Percentiles rank a stretch among this genome's conserved stretches.
Conservation (phyloP, 2,113 vertebrate genomes). For the Rafetus swinhoei region DNA sequence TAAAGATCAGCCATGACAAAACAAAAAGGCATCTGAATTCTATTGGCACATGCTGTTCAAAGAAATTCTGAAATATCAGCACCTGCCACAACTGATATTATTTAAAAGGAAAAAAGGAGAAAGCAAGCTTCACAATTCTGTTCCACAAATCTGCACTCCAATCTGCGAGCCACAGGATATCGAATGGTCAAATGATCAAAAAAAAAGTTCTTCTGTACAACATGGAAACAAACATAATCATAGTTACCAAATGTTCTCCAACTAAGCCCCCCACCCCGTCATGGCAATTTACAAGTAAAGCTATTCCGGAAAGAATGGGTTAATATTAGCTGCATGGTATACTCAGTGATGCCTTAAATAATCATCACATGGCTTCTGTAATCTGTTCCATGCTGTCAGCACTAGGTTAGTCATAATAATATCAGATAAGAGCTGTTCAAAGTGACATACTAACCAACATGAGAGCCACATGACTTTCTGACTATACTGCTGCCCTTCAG, state of each 20-base stretch:
- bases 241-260: not conserved
- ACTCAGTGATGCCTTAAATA: slow-evolving; percentile 86
- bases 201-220: slow-evolving; percentile 45
- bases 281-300: not conserved
- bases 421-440: slow-evolving; percentile 93
- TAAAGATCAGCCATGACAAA: slow-evolving; percentile 79
- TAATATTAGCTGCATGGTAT: slow-evolving; percentile 75
- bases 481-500: slow-evolving; percentile 91
- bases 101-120: not conserved
- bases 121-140: not conserved
- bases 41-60: slow-evolving; percentile 68
- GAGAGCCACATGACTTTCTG: slow-evolving; percentile 93
- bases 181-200: slow-evolving; percentile 19
- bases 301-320: slow-evolving; percentile 71
- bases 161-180: not conserved
- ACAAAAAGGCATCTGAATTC: slow-evolving; percentile 70
- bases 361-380: slow-evolving; percentile 91
- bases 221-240: not conserved
- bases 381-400: slow-evolving; percentile 96
- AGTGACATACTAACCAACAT: slow-evolving; percentile 87
- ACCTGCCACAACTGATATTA: slow-evolving; percentile 56
- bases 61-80: slow-evolving; percentile 59
- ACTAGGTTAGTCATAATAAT: slow-evolving; percentile 93
- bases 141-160: not conserved
- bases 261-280: not conserved